These are phyloP conservation scores for Neosalanx taihuensis DNA, from an alignment of 2,797 vertebrate genomes.

Conservation along the genomic window DNA sequence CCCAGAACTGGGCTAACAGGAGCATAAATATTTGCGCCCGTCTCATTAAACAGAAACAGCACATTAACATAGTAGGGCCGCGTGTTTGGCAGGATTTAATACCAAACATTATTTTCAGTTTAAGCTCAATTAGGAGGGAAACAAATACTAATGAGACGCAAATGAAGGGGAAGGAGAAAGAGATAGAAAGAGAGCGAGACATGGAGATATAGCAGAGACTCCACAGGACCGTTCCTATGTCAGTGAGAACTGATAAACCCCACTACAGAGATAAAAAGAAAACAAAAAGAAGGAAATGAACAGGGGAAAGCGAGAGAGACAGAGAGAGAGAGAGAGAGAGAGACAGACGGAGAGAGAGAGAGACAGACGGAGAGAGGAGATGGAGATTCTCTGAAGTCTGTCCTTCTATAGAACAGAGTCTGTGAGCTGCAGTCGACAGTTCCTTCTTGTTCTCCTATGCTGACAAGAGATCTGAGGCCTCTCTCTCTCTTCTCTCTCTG, in stretches of 20 bases:
- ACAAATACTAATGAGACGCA: conserved; percentile 86
- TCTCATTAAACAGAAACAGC: conserved; percentile 24
- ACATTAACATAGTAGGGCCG: conserved; percentile 46
- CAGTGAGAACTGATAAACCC: no score
- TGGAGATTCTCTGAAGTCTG: no score
- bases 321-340: background rate
- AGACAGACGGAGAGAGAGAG: no score
- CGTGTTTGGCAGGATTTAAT: conserved; percentile 68
- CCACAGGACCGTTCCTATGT: no score
- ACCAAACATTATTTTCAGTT: conserved; percentile 81
- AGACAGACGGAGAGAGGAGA: no score
- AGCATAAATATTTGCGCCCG: conserved; percentile 50
- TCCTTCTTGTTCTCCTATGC: no score
- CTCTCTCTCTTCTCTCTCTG: background rate
- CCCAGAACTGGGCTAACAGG: conserved; percentile 37
- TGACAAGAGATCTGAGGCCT: no score
- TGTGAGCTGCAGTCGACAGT: no score
- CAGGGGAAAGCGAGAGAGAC: background rate
- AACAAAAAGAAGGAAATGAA: background rate
- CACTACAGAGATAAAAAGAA: background rate
- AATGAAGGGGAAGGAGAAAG: conserved; percentile 67
- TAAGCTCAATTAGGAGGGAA: conserved; percentile 80
- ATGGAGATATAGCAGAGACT: background rate
- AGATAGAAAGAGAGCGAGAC: background rate
- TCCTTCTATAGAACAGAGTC: no score